These are phyloP conservation scores for Helicolenus hilgendorfi DNA, from an alignment of 2,797 vertebrate genomes.

Conservation along the genomic window DNA sequence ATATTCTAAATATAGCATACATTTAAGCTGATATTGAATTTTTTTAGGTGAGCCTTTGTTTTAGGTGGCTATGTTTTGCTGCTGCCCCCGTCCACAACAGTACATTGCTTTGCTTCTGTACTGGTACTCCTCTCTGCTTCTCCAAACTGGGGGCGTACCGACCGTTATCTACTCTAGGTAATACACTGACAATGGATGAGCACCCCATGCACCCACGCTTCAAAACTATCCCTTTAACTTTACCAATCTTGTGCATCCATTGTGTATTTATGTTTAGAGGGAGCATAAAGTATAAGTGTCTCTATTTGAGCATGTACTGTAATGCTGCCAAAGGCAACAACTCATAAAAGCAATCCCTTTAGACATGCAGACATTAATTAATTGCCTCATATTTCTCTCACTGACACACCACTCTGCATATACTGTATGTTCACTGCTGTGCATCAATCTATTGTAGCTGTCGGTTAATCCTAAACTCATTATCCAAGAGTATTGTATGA, in stretches of 20 bases:
- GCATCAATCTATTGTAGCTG: neutral
- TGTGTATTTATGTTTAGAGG: neutral
- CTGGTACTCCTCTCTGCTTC: no score
- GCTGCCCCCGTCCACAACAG: no score
- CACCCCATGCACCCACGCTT: neutral
- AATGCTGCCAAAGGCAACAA: neutral
- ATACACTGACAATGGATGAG: neutral
- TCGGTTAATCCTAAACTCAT: slow-evolving; percentile 1
- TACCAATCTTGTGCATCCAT: neutral
- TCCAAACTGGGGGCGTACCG: no score
- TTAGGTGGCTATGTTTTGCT: neutral
- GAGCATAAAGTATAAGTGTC: neutral
- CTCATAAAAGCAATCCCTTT: neutral
- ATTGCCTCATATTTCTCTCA: neutral
- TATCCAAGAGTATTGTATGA: slow-evolving; percentile 1
- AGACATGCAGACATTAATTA: slow-evolving; percentile 27
- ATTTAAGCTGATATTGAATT: neutral
- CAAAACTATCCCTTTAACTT: neutral
- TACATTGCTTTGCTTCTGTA: no score
- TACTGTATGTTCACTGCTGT: slow-evolving; percentile 15
- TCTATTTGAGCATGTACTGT: neutral
- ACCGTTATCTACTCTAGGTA: neutral
- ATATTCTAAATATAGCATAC: neutral
- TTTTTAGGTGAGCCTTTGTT: neutral
- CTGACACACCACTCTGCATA: neutral